Base-by-base conservation (phyloP, 2,888 invertebrate species). In the Oeneis ivallda region DNA sequence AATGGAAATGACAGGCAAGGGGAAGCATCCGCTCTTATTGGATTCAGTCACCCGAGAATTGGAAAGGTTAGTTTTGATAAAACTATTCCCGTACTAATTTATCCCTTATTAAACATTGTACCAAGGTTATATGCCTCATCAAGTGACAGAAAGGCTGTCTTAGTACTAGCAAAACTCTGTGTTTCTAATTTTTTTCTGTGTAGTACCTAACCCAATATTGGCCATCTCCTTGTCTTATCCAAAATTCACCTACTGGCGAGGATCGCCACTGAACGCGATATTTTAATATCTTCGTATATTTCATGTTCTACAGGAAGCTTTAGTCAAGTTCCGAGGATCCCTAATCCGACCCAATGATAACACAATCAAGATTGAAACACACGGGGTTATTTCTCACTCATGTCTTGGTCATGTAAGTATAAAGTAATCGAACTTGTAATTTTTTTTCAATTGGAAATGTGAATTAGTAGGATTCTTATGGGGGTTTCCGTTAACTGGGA, bases 41-140 rank as follows among this genome's bases (percentile, higher is more conserved):
- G 93, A 72, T 93, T 96, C 70, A 93, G 93, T 39, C 94, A 95
- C 77, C 96, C 96, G 10, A 93, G 93, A 39, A 88, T 96, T 66
- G 85, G 90, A 68, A 95, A 93, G 92, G 94, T 93, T 63, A 72
- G 71, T 71, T 15, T 8, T 47, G 45, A 49, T 49, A 19, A 19
- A 19, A 11, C 11, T 41, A 11, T 41, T n/a, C n/a, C n/a, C n/a
- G n/a, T 11, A 41, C 41, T 41, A 41, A 41, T 1, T n/a, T n/a
- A 43, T 43, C 10, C 13, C 41, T n/a, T 13, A 43, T 10, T 13
- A 43, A 43, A 17, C 17, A 15, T 9, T 10, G 2, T 5, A 10
- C 26, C 0, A 26, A 0, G 26, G 26, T 26, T 26, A 26, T 26
- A 26, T 26, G 26, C 26, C 26, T 26, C 5, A 26, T 2, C 0